A percentile compares a stretch with the other conserved stretches of the same genome.
Evolutionary conservation across 2,113 vertebrate genomes (phyloP).

Genomic region (Cranoglanis bouderius): DNA sequence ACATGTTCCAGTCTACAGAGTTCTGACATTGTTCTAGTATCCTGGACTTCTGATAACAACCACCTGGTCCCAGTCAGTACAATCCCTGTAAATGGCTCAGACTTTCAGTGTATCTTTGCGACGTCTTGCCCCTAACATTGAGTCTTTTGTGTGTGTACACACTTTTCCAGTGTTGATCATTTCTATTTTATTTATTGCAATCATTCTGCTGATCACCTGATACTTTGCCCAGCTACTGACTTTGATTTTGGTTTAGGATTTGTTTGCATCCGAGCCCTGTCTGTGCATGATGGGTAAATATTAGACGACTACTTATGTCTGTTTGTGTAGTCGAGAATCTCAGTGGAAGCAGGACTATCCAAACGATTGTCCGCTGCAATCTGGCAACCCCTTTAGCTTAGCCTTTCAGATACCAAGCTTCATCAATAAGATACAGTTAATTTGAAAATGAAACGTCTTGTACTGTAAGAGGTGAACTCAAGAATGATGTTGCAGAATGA

Average conservation of each 20-base stretch:
- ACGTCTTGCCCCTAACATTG: background rate
- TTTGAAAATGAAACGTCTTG: background rate
- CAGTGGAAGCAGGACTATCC: conserved; percentile 35
- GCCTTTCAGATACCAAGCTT: background rate
- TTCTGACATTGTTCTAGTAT: conserved; percentile 1
- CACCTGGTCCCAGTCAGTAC: background rate
- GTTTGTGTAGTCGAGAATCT: conserved; percentile 9
- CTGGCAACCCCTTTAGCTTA: conserved; percentile 4
- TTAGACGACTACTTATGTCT: conserved; percentile 18
- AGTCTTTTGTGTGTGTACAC: background rate
- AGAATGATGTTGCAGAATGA: background rate
- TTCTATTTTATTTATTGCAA: background rate
- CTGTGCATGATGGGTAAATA: background rate
- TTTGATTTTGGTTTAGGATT: background rate
- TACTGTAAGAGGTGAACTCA: conserved; percentile 2
- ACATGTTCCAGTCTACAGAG: conserved; percentile 45
- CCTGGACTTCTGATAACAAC: background rate
- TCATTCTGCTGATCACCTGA: background rate
- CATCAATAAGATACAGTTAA: conserved; percentile 1
- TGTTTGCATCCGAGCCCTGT: background rate
- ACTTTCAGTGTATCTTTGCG: background rate
- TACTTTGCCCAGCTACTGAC: background rate
- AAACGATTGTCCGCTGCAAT: conserved; percentile 18
- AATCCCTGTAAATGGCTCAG: background rate
- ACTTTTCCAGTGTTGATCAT: background rate